Evolutionary conservation across 2,888 invertebrate genomes (phyloP).

Genomic region (Dioctria linearis): DNA sequence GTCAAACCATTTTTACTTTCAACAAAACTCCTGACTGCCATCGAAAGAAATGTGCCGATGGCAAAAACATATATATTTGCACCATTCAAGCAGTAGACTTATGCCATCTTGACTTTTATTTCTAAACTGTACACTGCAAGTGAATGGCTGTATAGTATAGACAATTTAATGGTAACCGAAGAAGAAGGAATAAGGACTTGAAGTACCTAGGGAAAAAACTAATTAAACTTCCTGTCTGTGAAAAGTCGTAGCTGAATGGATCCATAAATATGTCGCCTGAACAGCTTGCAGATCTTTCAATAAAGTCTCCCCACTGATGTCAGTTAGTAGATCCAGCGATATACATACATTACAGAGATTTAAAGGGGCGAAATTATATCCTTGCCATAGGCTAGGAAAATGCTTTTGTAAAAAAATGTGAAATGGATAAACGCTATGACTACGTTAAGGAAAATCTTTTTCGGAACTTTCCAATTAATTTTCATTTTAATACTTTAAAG

Average conservation of each 20-base stretch:
- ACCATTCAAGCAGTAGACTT: not conserved
- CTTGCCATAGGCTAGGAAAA: constrained; percentile 1
- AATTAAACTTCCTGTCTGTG: constrained; percentile 44
- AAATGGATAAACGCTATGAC: too few relatives aligned
- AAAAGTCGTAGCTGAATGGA: constrained; percentile 37
- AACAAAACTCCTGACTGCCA: not conserved
- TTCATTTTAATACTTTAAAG: too few relatives aligned
- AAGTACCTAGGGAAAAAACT: constrained; percentile 32
- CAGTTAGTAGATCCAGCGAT: not conserved
- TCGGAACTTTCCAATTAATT: too few relatives aligned
- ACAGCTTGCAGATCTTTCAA: constrained; percentile 33
- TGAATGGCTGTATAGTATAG: not conserved
- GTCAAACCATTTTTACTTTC: constrained; percentile 35
- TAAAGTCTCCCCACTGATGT: constrained; percentile 12
- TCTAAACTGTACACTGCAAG: not conserved
- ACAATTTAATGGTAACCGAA: constrained; percentile 1
- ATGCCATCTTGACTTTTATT: constrained; percentile 12
- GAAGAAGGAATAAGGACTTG: constrained; percentile 17
- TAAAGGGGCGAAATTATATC: not conserved
- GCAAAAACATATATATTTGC: not conserved
- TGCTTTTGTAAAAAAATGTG: not conserved
- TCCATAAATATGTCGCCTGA: constrained; percentile 30
- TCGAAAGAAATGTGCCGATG: constrained; percentile 9
- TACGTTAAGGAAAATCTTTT: too few relatives aligned
- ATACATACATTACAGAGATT: not conserved